Conservation (phyloP, 2,888 invertebrate species). For the Hylaea fasciaria region DNA sequence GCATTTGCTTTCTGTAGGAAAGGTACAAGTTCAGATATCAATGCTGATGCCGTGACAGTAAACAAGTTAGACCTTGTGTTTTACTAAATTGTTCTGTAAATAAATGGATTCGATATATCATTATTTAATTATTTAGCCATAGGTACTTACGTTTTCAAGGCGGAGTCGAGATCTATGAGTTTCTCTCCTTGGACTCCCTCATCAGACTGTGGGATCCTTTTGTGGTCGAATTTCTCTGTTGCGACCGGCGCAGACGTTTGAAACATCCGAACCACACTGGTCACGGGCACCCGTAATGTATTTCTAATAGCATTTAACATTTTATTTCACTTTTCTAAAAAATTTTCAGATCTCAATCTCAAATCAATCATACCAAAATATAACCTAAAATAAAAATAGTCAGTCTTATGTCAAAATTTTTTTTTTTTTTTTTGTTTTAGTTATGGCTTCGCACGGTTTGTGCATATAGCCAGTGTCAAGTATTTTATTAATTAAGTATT, state of each 20-base stretch:
- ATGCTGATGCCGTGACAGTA: background rate
- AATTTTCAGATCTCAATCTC: background rate
- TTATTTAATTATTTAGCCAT: background rate
- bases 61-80: no score
- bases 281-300: conserved; percentile 56
- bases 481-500: no score
- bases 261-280: conserved; percentile 57
- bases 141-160: conserved; percentile 83
- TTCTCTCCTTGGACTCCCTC: conserved; percentile 92
- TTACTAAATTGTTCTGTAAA: no score
- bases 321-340: conserved; percentile 27
- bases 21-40: background rate
- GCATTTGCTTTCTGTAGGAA: conserved; percentile 84
- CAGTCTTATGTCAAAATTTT: no score
- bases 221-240: conserved; percentile 74
- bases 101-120: no score
- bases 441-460: no score
- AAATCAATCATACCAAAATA: background rate
- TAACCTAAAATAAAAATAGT: background rate
- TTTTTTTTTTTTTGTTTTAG: no score
- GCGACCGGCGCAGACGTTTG: conserved; percentile 62
- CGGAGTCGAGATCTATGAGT: conserved; percentile 88
- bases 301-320: conserved; percentile 69
- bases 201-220: conserved; percentile 83
- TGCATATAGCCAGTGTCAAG: no score